A percentile compares a stretch with the other conserved stretches of the same genome.
phyloP scores from a whole-genome alignment of 2,888 invertebrate species.

The Dryobotodes eremita region DNA sequence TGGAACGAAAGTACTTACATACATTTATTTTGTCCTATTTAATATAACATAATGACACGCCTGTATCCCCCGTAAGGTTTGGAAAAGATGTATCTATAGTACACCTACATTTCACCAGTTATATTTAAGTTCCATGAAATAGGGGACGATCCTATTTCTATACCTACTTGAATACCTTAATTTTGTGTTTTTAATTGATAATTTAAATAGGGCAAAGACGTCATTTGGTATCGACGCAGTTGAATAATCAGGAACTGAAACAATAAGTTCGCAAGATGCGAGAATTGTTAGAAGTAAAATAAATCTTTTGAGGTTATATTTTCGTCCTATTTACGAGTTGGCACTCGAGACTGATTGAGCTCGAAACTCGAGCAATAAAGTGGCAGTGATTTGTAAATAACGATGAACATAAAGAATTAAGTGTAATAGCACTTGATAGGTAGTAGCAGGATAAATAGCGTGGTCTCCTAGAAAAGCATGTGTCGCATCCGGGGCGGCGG shows the following conservation, averaged over 20 bases:
- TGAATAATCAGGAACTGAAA: neutral
- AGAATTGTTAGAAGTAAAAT: neutral
- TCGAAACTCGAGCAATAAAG: conserved; percentile 53
- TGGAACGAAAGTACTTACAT: neutral
- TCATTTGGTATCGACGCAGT: neutral
- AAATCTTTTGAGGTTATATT: conserved; percentile 19
- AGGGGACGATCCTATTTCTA: neutral
- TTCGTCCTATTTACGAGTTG: conserved; percentile 30
- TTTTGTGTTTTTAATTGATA: too few species aligned
- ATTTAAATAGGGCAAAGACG: too few species aligned
- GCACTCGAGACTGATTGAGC: conserved; percentile 35
- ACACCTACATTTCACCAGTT: too few species aligned
- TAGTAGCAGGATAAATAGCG: conserved; percentile 75
- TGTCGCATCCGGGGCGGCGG: conserved; percentile 83
- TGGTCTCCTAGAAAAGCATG: conserved; percentile 84
- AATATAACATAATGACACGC: neutral
- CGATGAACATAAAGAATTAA: conserved; percentile 64
- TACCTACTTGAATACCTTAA: neutral
- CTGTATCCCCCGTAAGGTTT: too few species aligned
- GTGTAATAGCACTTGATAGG: conserved; percentile 63
- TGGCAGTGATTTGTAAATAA: conserved; percentile 63
- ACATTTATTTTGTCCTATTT: neutral
- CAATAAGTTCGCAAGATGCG: neutral
- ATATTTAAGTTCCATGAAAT: neutral
- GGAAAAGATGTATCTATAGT: neutral